phyloP scores from a whole-genome alignment of 2,113 vertebrate genomes.

The Zingel zingel region DNA sequence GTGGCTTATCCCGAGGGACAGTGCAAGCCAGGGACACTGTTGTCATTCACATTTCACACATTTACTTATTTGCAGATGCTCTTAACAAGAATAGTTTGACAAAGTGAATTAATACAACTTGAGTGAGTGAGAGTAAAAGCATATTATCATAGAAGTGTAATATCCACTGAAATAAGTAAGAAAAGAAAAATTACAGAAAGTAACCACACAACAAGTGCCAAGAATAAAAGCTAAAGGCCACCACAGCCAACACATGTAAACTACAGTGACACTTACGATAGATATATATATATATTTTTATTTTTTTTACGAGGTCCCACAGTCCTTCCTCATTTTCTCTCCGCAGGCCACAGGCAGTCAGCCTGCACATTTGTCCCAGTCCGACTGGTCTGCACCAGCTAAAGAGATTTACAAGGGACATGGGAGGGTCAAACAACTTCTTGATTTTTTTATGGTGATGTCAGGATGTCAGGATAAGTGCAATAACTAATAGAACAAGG shows the following conservation, averaged over 20 bases:
- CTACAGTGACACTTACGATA: slow-evolving; percentile 3
- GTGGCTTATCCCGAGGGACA: slow-evolving; percentile 69
- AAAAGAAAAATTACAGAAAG: slow-evolving; percentile 13
- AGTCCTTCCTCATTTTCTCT: slow-evolving; percentile 43
- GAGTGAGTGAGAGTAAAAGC: slow-evolving; percentile 5
- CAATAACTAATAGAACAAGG: not conserved
- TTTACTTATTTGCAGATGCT: slow-evolving; percentile 56
- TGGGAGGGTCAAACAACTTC: not conserved
- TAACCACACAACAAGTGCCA: not conserved
- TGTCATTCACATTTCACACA: slow-evolving; percentile 73
- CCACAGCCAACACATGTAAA: not conserved
- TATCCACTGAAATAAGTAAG: not conserved
- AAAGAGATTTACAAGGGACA: slow-evolving; percentile 45
- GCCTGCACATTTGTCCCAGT: slow-evolving; percentile 48
- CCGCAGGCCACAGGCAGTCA: slow-evolving; percentile 22
- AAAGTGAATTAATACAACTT: slow-evolving; percentile 13
- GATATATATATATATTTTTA: too few species aligned
- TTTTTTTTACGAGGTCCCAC: slow-evolving; percentile 45
- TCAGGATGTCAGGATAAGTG: not conserved
- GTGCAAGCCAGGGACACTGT: slow-evolving; percentile 58
- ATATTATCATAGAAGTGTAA: not conserved
- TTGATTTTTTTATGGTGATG: slow-evolving; percentile 21
- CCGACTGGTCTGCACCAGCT: slow-evolving; percentile 27
- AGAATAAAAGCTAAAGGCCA: slow-evolving; percentile 1
- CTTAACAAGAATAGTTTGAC: slow-evolving; percentile 8